Conservation (phyloP, 2,113 vertebrate species). For the Spea multiplicata region DNA sequence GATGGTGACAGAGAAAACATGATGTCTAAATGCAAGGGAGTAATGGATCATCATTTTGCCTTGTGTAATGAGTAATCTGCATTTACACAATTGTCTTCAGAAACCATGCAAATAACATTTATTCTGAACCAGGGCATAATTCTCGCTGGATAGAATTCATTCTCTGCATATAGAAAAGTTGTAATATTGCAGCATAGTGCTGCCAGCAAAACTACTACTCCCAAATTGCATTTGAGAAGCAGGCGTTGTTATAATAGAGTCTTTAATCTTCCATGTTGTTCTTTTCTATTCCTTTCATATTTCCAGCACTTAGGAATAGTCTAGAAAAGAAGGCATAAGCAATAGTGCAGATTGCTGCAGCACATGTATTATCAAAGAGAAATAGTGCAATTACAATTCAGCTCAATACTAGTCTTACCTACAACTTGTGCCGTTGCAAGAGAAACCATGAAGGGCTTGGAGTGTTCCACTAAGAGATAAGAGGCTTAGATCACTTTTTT, state of each 20-base stretch:
- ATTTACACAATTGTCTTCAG: too few relatives aligned
- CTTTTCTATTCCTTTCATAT: not conserved
- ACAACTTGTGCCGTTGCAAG: not conserved
- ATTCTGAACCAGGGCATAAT: too few relatives aligned
- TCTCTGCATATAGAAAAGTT: too few relatives aligned
- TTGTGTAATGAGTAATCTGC: too few relatives aligned
- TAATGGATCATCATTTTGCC: too few relatives aligned
- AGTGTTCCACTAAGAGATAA: not conserved
- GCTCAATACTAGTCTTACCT: not conserved
- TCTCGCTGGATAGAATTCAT: too few relatives aligned
- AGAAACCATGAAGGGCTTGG: not conserved
- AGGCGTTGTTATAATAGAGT: not conserved
- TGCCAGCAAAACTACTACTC: too few relatives aligned
- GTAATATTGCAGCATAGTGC: too few relatives aligned
- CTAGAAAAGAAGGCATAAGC: not conserved
- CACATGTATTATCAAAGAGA: not conserved
- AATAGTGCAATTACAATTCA: not conserved
- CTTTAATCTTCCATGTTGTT: not conserved
- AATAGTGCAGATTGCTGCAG: not conserved
- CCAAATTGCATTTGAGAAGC: too few relatives aligned
- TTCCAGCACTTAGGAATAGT: not conserved
- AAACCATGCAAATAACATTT: too few relatives aligned
- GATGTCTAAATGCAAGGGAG: too few relatives aligned
- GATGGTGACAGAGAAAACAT: too few relatives aligned
- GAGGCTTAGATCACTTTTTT: not conserved